Base-by-base conservation (phyloP, 2,888 invertebrate species). In the Cylloceria caligata region DNA sequence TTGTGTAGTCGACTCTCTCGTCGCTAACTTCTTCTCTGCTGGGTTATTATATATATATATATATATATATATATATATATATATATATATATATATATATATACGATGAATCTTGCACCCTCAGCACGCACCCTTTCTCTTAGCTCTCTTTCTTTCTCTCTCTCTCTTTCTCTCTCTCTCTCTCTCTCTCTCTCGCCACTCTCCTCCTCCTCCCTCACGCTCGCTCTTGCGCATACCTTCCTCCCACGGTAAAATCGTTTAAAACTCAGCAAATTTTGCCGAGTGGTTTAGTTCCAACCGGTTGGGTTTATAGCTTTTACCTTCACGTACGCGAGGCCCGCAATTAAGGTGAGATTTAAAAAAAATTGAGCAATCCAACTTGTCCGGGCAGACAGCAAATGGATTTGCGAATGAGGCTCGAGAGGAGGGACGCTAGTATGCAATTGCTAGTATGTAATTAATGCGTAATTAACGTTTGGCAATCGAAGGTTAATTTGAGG, bases 81-180 rank as follows among this genome's bases (percentile, higher is more conserved):
- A n/a, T n/a, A n/a, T n/a, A n/a, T n/a, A n/a, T n/a, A n/a, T n/a
- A n/a, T n/a, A n/a, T n/a, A 16, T 34, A 39, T 75, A 55, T 13
- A 52, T 42, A 69, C 52, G 55, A 24, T 55, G 52, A 49, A 24
- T 64, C 39, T 77, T 60, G 52, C 62, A 68, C 72, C 75, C 76
- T 64, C 27, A 7, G 39, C 60, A 62, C 42, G 67, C 72, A 71
- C 49, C 68, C 30, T 68, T 68, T 62, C 39, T 52, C 49, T 16
- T 64, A 11, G 55, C 71, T 57, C 24, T 65, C 13, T 64, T 62
- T 2, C 36, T 42, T 34, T 5, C 30, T n/a, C n/a, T n/a, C n/a
- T n/a, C n/a, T n/a, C n/a, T 45, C 36, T 39, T 0, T 55, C 13
- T 42, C n/a, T 30, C 0, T 52, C 34, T 65, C 19, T 19, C 42